Conservation (phyloP, 1,140 invertebrate genomes). For the Zophobas atratus region DNA sequence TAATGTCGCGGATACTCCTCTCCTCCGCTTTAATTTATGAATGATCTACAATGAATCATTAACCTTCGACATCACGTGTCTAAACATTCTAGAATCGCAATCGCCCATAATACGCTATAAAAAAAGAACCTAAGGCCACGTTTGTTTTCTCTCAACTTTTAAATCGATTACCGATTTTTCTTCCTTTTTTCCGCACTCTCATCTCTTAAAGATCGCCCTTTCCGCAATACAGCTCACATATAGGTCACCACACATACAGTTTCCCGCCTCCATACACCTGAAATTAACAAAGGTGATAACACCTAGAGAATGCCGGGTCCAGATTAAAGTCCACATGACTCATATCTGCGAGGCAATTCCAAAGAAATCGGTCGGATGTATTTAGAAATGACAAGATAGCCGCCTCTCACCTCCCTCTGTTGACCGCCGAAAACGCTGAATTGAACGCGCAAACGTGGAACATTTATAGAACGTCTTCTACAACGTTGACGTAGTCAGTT, state of each 20-base stretch:
- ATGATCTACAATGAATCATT: conserved; percentile 27
- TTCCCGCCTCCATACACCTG: no score
- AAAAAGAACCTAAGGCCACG: neutral
- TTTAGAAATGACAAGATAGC: conserved; percentile 49
- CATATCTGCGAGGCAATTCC: conserved; percentile 21
- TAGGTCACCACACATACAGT: no score
- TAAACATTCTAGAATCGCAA: conserved; percentile 34
- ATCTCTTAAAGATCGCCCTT: no score
- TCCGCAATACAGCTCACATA: no score
- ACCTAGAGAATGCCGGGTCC: neutral
- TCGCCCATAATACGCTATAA: conserved; percentile 2
- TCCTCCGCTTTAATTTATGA: conserved; percentile 18
- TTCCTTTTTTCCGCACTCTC: no score
- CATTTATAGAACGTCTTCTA: conserved; percentile 48
- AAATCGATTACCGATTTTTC: no score
- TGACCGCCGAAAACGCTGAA: conserved; percentile 27
- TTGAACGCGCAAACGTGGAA: conserved; percentile 46
- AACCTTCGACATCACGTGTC: conserved; percentile 20
- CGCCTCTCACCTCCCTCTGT: conserved; percentile 38
- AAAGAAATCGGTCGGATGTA: conserved; percentile 43
- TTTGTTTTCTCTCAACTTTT: neutral
- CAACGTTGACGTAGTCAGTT: conserved; percentile 47
- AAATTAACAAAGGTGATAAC: no score
- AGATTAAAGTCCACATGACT: neutral
- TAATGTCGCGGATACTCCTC: conserved; percentile 19